These are phyloP conservation scores for Microctonus brassicae DNA, from an alignment of 2,888 invertebrate genomes.

Conservation along the genomic window DNA sequence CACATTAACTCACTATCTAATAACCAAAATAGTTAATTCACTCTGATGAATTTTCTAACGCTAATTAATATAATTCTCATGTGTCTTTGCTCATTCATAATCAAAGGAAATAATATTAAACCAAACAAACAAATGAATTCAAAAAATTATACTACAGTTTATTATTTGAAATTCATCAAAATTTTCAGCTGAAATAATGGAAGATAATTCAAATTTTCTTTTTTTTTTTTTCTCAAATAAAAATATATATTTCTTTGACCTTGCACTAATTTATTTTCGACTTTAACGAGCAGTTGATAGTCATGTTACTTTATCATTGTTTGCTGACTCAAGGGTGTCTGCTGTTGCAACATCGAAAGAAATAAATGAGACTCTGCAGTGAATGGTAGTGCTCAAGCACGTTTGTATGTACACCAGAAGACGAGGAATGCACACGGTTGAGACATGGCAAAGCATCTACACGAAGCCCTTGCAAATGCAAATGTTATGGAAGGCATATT, in stretches of 20 bases:
- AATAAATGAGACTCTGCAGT: conserved; percentile 13
- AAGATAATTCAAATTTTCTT: too few species aligned
- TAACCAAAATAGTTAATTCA: background rate
- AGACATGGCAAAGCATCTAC: background rate
- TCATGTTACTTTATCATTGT: background rate
- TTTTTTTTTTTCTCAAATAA: too few species aligned
- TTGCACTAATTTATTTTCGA: background rate
- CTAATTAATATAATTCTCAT: background rate
- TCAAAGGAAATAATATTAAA: too few species aligned
- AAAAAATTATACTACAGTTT: too few species aligned
- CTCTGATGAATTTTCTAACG: background rate
- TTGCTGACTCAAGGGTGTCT: background rate
- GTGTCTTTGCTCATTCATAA: background rate
- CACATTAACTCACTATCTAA: background rate
- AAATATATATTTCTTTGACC: background rate
- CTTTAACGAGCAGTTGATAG: background rate
- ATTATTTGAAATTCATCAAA: too few species aligned
- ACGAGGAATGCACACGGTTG: background rate
- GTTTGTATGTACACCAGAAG: conserved; percentile 16
- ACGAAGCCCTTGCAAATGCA: conserved; percentile 4
- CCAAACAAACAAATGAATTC: too few species aligned
- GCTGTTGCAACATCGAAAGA: background rate
- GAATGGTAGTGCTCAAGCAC: conserved; percentile 14
- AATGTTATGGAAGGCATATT: background rate
- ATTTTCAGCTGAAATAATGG: too few species aligned